Base-by-base conservation (phyloP, 2,888 invertebrate species). In the Kuschelorhynchus macadamiae region DNA sequence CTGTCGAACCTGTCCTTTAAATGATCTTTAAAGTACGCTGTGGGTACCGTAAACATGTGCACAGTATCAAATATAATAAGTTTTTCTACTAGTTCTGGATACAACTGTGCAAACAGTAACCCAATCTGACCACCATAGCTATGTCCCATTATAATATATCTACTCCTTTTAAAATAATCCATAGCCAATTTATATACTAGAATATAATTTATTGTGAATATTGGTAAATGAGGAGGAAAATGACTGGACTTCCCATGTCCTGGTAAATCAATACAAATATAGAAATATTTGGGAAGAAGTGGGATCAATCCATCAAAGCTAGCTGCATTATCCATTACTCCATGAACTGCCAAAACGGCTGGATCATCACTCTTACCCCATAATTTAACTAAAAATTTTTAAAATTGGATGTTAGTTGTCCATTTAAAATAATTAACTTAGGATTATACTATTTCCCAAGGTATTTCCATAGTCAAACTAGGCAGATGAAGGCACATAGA, bases 201-300 rank as follows among this genome's bases (percentile, higher is more conserved):
- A 7, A 86, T 75, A 69, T 85, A 78, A 71, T 88, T 86, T 12
- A 83, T 79, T 0, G 81, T 67, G 41, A 82, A 81, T 33, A 87
- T 67, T 77, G 75, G 77, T 39, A 80, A 65, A 68, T 76, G 64
- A 17, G 75, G 72, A 0, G 87, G 87, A 41, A 86, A 85, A 16
- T 85, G 85, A 60, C 87, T 86, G 0, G 90, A 90, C 39, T 80
- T 84, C 0, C 90, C 90, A 70, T 86, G 88, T 0, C 91, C 88
- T 0, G 90, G 90, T 1, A 89, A 78, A 74, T 90, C 90, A 42
- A 86, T 76, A 66, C 83, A 82, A 25, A 86, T 80, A 74, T 79
- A 87, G 73, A 76, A 86, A 77, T 74, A 84, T 39, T 36, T 20
- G 9, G 52, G 49, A 9, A 49, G 30, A 32, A 85, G 75, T n/a